These are phyloP conservation scores for Orycteropus afer DNA, from an alignment of 2,113 vertebrate genomes.

Conservation along the genomic window DNA sequence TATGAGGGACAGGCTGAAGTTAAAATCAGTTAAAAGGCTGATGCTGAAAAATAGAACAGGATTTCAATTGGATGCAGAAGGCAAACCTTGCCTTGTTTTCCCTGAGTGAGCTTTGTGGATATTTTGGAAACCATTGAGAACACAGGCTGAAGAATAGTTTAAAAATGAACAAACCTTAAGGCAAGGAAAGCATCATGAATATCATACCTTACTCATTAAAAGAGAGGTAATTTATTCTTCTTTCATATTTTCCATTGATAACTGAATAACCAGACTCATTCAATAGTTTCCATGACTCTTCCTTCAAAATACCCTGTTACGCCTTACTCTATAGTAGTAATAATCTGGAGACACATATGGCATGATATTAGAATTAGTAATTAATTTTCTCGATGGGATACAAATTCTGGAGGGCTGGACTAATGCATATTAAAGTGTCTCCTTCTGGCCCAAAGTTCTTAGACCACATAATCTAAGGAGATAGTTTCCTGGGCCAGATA, in stretches of 20 bases:
- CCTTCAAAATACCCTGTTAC: background rate
- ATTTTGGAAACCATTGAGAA: background rate
- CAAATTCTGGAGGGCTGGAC: background rate
- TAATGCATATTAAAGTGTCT: background rate
- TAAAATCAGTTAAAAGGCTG: background rate
- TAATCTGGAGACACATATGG: background rate
- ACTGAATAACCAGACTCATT: background rate
- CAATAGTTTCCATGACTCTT: background rate
- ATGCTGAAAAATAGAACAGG: background rate
- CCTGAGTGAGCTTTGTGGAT: too few species aligned
- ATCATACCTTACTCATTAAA: background rate
- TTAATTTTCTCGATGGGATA: background rate
- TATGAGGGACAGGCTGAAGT: fast-evolving
- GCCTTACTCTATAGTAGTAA: too few species aligned
- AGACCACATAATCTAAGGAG: background rate
- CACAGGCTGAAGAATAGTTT: background rate
- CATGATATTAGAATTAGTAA: background rate
- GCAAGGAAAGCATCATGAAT: background rate
- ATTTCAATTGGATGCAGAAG: background rate
- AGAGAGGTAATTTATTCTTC: background rate
- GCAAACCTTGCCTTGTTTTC: background rate
- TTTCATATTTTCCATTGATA: background rate
- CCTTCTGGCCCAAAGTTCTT: background rate
- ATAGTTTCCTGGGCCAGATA: background rate
- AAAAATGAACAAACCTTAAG: too few species aligned